Percentiles rank a stretch among this genome's conserved stretches.
Conservation (phyloP, 2,888 invertebrate species). For the Arenicola marina region DNA sequence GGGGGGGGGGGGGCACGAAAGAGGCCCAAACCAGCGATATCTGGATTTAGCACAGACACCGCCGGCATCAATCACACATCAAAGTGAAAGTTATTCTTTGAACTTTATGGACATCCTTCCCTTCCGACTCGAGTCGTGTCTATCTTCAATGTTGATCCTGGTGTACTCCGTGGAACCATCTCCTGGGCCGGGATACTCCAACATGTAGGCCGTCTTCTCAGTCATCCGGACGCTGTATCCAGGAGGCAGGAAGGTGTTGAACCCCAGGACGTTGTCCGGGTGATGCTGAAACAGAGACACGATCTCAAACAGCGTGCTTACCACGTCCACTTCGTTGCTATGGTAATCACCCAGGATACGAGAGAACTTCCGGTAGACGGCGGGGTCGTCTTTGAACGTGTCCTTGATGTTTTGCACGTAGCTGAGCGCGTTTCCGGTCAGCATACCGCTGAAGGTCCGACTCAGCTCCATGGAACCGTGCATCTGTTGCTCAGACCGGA, state of each 20-base stretch:
- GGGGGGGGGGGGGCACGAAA: too few species aligned
- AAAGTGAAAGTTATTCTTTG: too few species aligned
- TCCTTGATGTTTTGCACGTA: conserved; percentile 13
- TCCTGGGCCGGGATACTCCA: conserved; percentile 6
- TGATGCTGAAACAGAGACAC: conserved; percentile 16
- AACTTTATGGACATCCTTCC: too few species aligned
- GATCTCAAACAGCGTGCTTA: conserved; percentile 11
- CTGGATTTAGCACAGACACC: too few species aligned
- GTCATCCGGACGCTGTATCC: conserved; percentile 16
- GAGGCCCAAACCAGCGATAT: too few species aligned
- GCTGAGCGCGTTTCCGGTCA: not conserved
- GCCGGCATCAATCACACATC: too few species aligned
- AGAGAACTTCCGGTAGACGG: conserved; percentile 21
- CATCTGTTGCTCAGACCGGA: not conserved
- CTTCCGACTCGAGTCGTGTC: too few species aligned
- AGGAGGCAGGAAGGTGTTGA: conserved; percentile 32
- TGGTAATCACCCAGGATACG: conserved; percentile 18
- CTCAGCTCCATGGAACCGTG: too few species aligned
- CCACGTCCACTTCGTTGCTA: not conserved
- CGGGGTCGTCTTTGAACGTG: conserved; percentile 9
- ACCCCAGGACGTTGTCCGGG: conserved; percentile 26
- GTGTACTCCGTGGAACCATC: too few species aligned
- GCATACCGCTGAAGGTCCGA: not conserved
- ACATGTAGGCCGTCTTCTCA: not conserved
- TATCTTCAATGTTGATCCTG: too few species aligned